Evolutionary conservation across 2,888 invertebrate species (phyloP).

Genomic region (Thera obeliscata): DNA sequence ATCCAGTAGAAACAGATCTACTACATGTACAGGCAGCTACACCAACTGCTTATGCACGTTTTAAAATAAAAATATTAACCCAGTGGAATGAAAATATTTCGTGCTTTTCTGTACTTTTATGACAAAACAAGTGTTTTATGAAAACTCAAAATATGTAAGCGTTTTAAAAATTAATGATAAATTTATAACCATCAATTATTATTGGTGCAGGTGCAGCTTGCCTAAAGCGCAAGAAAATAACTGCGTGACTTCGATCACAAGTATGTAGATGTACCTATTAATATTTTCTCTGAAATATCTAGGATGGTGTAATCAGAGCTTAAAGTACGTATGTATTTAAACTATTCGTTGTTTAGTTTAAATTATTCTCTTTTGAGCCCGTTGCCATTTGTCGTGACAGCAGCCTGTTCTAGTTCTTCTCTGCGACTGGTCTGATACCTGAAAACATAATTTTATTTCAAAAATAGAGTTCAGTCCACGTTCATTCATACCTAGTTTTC

Average conservation of each 20-base stretch:
- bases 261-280: background rate
- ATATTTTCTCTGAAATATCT: constrained; percentile 1
- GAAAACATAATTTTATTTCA: constrained; percentile 3
- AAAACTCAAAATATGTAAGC: background rate
- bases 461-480: background rate
- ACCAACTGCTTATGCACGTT: background rate
- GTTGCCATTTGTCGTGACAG: constrained; percentile 83
- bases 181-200: too few relatives aligned
- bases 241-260: background rate
- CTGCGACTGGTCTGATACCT: constrained; percentile 85
- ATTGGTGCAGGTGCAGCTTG: background rate
- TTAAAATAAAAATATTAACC: background rate
- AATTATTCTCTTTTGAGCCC: constrained; percentile 85
- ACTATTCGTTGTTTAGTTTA: background rate
- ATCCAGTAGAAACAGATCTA: background rate
- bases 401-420: constrained; percentile 75
- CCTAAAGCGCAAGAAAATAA: background rate
- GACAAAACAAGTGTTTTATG: background rate
- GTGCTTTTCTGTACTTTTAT: background rate
- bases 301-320: constrained; percentile 7
- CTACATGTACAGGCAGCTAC: background rate
- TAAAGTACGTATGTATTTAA: background rate
- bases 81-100: background rate
- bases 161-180: background rate
- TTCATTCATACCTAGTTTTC: too few relatives aligned